These are phyloP conservation scores for Labroides dimidiatus DNA, from an alignment of 2,797 vertebrate species.

Conservation along the genomic window DNA sequence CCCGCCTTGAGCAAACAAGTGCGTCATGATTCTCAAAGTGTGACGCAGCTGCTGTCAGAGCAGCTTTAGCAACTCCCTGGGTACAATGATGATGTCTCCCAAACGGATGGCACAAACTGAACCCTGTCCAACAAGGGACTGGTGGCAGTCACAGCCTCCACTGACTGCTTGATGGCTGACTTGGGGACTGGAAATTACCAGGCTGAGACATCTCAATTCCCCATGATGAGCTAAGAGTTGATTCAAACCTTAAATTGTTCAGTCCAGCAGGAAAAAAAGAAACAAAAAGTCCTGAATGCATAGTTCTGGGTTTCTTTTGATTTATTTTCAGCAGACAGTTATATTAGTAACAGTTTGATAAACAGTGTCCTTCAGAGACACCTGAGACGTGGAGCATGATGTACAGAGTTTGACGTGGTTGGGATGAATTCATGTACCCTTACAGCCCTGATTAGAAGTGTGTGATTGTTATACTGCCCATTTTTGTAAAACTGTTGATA, in stretches of 20 bases:
- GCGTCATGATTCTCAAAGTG: conserved; percentile 43
- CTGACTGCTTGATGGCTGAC: conserved; percentile 22
- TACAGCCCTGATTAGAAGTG: no score
- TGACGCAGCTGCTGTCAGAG: conserved; percentile 61
- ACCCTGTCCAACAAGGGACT: conserved; percentile 2
- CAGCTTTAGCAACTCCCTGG: conserved; percentile 42
- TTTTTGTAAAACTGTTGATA: no score
- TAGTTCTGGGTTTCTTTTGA: no score
- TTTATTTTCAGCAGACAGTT: no score
- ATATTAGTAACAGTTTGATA: no score
- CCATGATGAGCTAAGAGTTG: neutral
- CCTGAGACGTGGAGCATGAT: no score
- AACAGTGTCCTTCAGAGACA: no score
- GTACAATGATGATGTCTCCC: conserved; percentile 29
- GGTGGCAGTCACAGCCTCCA: conserved; percentile 23
- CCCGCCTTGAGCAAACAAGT: conserved; percentile 15
- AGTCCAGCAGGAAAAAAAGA: no score
- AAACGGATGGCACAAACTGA: conserved; percentile 33
- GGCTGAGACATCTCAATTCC: neutral
- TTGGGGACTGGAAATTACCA: conserved; percentile 1
- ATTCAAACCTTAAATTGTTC: neutral
- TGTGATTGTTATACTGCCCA: no score
- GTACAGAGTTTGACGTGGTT: no score
- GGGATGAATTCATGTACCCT: no score
- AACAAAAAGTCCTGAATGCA: no score